phyloP scores from a whole-genome alignment of 2,888 invertebrate species.

The Chrysotoxum bicinctum region DNA sequence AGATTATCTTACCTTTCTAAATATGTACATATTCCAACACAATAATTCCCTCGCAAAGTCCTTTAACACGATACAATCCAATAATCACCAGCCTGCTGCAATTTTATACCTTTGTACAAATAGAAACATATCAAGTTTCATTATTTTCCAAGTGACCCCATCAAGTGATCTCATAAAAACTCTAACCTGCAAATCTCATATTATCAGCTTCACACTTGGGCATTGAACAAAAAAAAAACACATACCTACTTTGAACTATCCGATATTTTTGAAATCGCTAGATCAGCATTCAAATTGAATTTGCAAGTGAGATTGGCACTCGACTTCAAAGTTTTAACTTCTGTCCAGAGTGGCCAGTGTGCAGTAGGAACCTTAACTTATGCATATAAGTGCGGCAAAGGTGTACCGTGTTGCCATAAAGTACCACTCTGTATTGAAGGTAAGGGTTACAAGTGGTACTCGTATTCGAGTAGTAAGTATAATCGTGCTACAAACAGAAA shows the following conservation, averaged over 20 bases:
- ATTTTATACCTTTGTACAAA: slow-evolving; percentile 15
- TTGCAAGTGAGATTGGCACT: slow-evolving; percentile 39
- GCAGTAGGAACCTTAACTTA: slow-evolving; percentile 1
- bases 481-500: slow-evolving; percentile 22
- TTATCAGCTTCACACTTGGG: slow-evolving; percentile 47
- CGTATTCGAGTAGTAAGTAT: not conserved
- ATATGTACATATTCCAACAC: not conserved
- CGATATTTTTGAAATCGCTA: slow-evolving; percentile 29
- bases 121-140: slow-evolving; percentile 33
- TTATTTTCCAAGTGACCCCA: slow-evolving; percentile 54
- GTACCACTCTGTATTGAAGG: slow-evolving; percentile 1
- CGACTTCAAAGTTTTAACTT: slow-evolving; percentile 20
- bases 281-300: slow-evolving; percentile 44
- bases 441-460: slow-evolving; percentile 47
- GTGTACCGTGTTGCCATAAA: not conserved
- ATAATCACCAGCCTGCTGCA: not conserved
- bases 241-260: slow-evolving; percentile 25
- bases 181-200: slow-evolving; percentile 32
- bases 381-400: slow-evolving; percentile 4
- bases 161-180: slow-evolving; percentile 46
- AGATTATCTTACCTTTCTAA: slow-evolving; percentile 16
- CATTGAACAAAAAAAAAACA: not conserved
- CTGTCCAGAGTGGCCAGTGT: slow-evolving; percentile 19
- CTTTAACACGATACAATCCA: not conserved
- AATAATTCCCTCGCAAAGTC: not conserved